Percentiles rank a stretch among this genome's conserved stretches.
These are phyloP conservation scores for Dasypolia templi DNA, from an alignment of 2,888 invertebrate species.

Conservation along the genomic window DNA sequence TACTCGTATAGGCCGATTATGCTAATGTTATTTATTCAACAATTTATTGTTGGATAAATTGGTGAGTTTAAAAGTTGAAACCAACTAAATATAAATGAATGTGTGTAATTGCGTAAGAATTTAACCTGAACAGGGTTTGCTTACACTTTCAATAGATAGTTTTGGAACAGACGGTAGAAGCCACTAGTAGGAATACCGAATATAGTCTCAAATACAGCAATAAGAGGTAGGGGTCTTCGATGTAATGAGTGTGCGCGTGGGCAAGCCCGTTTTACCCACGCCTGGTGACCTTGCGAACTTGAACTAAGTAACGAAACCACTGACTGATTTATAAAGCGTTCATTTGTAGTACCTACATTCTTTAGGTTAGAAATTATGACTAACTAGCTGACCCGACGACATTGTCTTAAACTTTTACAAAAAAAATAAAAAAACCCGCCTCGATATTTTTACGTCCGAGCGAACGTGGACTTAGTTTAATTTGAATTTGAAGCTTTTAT, in stretches of 20 bases:
- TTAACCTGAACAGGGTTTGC: background rate
- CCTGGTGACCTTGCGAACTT: slow-evolving; percentile 65
- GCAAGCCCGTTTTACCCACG: slow-evolving; percentile 61
- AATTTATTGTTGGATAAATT: too few relatives aligned
- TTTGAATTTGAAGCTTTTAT: background rate
- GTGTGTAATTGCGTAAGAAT: background rate
- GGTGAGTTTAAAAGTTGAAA: background rate
- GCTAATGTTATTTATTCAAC: too few relatives aligned
- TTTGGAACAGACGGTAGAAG: background rate
- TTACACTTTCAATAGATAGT: background rate
- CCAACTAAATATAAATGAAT: background rate
- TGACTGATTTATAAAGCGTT: slow-evolving; percentile 8
- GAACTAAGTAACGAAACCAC: slow-evolving; percentile 39
- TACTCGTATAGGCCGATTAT: too few relatives aligned
- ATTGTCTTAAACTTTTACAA: too few relatives aligned
- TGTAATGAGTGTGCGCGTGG: slow-evolving; percentile 58
- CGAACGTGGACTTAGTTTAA: too few relatives aligned
- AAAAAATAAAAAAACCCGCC: too few relatives aligned
- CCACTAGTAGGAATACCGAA: slow-evolving; percentile 27
- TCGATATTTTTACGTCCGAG: too few relatives aligned
- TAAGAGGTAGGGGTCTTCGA: slow-evolving; percentile 43
- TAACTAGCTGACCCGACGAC: too few relatives aligned
- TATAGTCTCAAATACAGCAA: slow-evolving; percentile 49
- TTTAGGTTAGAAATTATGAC: background rate
- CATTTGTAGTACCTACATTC: background rate